Base-by-base conservation (phyloP, 2,888 invertebrate species). In the Disparrhopalites patrizii region DNA sequence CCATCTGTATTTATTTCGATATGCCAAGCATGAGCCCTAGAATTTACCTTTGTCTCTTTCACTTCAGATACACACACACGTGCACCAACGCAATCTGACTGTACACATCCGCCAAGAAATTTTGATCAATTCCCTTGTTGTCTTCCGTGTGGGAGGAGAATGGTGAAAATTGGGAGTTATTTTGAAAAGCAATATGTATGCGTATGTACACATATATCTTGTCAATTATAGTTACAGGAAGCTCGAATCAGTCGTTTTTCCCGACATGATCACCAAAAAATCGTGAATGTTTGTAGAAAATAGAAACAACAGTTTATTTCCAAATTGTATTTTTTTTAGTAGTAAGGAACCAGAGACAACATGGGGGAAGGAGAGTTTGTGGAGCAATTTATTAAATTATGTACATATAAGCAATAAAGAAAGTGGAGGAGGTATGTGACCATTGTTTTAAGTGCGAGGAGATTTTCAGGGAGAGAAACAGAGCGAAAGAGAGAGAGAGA, bases 21-120 rank as follows among this genome's bases (percentile, higher is more conserved):
- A 50, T 50, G n/a, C 33, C 20, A 58, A 58, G 58, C 28, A 8
- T 58, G 43, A 58, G 43, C 58, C n/a, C 25, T 5, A n/a, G 28
- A 13, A 25, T 28, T 43, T 8, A 7, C 50, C 3, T 50, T 5
- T 50, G 20, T 20, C 20, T n/a, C n/a, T n/a, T n/a, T n/a, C n/a
- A n/a, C n/a, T n/a, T n/a, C n/a, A n/a, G n/a, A n/a, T n/a, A n/a
- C n/a, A n/a, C n/a, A n/a, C n/a, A n/a, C n/a, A n/a, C n/a, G n/a
- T n/a, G n/a, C n/a, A n/a, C n/a, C n/a, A n/a, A n/a, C n/a, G n/a
- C n/a, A n/a, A n/a, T n/a, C n/a, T n/a, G n/a, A n/a, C n/a, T n/a
- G n/a, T n/a, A 52, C 31, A 36, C 56, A 56, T 38, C 38, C 56
- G n/a, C n/a, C n/a, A n/a, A n/a, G n/a, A n/a, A n/a, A n/a, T n/a